Evolutionary conservation across 2,113 vertebrate genomes (phyloP), one percentile per base, ranked within the genome.

Genomic region (Fregetta grallaria): DNA sequence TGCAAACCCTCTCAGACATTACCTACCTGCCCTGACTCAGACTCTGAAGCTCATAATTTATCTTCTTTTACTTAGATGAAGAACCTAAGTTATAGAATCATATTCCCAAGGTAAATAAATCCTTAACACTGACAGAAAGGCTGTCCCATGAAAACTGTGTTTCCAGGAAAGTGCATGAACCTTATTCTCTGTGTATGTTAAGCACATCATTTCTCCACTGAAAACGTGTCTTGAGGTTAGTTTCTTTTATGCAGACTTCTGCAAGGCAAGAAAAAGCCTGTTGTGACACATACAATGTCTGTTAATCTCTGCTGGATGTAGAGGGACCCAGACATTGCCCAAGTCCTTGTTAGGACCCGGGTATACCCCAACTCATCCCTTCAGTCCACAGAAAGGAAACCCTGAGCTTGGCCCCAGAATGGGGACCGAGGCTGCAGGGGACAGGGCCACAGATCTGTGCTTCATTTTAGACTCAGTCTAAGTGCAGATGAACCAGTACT

Each of bases 331-430:
- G 30, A 19, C 15, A 34, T 23, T 72, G 21, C 27, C 40, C n/a
- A 72, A 40, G 34, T 29, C 44, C 32, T 1, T 18, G 30, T 32
- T 11, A 79, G 47, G 29, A 56, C 3, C 32, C 0, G 0, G 6
- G 12, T n/a, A 26, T 4, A 1, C 15, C 9, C 15, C 26, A 58
- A 0, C 23, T 56, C 26, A 27, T 90, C 27, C 62, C 21, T 55
- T 73, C 22, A 29, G 16, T 73, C 62, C 36, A 6, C 27, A 59
- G 66, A 26, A 85, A 30, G 47, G 15, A 87, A 93, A 88, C 8
- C 47, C 38, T 78, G 47, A 78, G 47, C 55, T 58, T 67, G 20
- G 38, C 74, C 42, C 32, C 61, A 93, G 22, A 32, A 6, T 81
- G 61, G 15, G 15, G 36, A n/a, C 17, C 15, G 5, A 79, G 30